A percentile compares a stretch with the other conserved stretches of the same genome.
Evolutionary conservation across 2,113 vertebrate genomes (phyloP).

Genomic region (Drymodes brunneopygia): DNA sequence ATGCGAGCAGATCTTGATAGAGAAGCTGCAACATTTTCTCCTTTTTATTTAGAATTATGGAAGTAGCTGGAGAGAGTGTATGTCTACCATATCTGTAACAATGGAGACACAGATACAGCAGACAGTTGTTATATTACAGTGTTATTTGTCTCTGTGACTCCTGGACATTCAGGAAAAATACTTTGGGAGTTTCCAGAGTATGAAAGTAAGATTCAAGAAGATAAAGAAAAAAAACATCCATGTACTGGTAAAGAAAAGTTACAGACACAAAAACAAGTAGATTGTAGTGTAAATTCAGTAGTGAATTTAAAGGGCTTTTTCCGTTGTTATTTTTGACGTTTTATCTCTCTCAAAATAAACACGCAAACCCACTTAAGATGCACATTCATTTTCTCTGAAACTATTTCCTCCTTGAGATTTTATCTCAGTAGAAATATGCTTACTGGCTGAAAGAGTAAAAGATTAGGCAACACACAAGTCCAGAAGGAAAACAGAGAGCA

Average conservation of each 20-base stretch:
- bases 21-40: background rate
- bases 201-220: background rate
- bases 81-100: background rate
- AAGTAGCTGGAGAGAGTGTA: background rate
- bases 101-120: background rate
- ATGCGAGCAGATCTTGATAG: background rate
- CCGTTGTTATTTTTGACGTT: background rate
- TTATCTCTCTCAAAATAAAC: constrained; percentile 21
- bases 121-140: background rate
- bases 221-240: background rate
- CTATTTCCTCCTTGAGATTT: constrained; percentile 47
- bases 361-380: background rate
- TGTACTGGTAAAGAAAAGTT: background rate
- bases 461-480: background rate
- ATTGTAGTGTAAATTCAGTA: background rate
- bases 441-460: constrained; percentile 8
- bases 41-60: background rate
- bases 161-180: background rate
- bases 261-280: background rate
- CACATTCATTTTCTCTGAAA: background rate
- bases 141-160: background rate
- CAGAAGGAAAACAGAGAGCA: background rate
- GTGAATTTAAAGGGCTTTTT: background rate
- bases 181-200: background rate
- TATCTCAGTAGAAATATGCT: constrained; percentile 14